Evolutionary conservation across 1,140 invertebrate species (phyloP), one percentile per base, ranked within the genome.

Genomic region (Aculops lycopersici): DNA sequence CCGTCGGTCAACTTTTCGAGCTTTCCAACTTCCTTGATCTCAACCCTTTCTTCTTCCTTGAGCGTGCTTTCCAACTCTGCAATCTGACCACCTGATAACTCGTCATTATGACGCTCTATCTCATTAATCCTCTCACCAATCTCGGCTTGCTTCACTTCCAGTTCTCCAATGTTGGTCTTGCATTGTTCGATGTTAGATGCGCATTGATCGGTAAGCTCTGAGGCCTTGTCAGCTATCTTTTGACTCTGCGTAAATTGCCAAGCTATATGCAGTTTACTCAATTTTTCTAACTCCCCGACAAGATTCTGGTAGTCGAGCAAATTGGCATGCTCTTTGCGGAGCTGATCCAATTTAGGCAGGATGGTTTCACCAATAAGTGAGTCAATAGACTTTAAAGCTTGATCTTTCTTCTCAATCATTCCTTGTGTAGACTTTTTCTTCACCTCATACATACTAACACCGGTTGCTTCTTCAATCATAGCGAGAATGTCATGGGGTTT

Each of bases 401-500:
- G 67, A 58, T 97, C 79, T 58, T 97, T 97, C 51, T 84, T 86
- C 45, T 78, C 74, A 44, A 97, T 83, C 0, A 72, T 76, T 52
- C 71, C 79, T 44, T 79, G 64, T 1, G 83, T 74, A 21, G 64
- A 65, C 49, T 80, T 72, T 51, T 83, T 86, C 54, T 97, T 97
- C 1, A 67, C 66, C 58, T 97, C 86, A 58, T 95, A 97, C 68
- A 92, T 74, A 51, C 74, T 72, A 1, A 90, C 94, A n/a, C 90
- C 90, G 1, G 86, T 84, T 18, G 90, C 86, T 63, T 98, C 92
- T 61, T 98, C 92, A 42, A 98, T 74, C 84, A 98, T 94, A 1
- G 79, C 78, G 21, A 97, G 61, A 54, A 95, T 90, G 72, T 98
- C 88, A 43, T 69, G 66, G 14, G 90, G 83, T 53, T 94, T 97